Evolutionary conservation across 1,140 invertebrate species (phyloP).

Genomic region (Apis laboriosa): DNA sequence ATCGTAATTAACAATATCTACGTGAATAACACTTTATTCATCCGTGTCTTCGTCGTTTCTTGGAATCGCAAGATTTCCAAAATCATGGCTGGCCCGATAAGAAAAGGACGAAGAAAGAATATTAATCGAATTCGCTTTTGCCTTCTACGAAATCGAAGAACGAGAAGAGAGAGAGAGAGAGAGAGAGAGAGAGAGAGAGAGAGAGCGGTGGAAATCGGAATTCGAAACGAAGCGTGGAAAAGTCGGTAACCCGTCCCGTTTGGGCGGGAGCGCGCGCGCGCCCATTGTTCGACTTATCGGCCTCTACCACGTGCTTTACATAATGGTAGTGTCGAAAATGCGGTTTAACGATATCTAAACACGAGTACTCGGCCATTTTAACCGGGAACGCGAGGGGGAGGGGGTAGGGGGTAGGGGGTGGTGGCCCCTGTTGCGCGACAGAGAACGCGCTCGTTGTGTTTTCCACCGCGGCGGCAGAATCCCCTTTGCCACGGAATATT

Average conservation of each 20-base stretch:
- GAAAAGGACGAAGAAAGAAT: no score
- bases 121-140: no score
- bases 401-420: slow-evolving; percentile 10
- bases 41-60: no score
- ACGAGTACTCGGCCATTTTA: slow-evolving; percentile 68
- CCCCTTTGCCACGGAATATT: slow-evolving; percentile 54
- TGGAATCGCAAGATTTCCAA: no score
- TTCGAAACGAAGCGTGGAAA: slow-evolving; percentile 16
- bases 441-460: slow-evolving; percentile 53
- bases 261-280: slow-evolving; percentile 31
- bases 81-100: no score
- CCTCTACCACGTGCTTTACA: slow-evolving; percentile 76
- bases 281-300: slow-evolving; percentile 79
- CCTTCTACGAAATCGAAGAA: no score
- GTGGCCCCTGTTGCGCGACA: slow-evolving; percentile 39
- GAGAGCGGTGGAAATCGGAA: no score
- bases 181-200: not conserved
- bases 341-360: slow-evolving; percentile 78
- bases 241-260: slow-evolving; percentile 47
- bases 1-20: no score
- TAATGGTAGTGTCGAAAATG: slow-evolving; percentile 79
- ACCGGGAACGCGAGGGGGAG: slow-evolving; percentile 42
- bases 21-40: no score
- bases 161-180: not conserved
- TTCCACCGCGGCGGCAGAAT: slow-evolving; percentile 44